These are phyloP conservation scores for Himalopsyche japonica DNA, from an alignment of 2,888 invertebrate genomes.

Conservation along the genomic window DNA sequence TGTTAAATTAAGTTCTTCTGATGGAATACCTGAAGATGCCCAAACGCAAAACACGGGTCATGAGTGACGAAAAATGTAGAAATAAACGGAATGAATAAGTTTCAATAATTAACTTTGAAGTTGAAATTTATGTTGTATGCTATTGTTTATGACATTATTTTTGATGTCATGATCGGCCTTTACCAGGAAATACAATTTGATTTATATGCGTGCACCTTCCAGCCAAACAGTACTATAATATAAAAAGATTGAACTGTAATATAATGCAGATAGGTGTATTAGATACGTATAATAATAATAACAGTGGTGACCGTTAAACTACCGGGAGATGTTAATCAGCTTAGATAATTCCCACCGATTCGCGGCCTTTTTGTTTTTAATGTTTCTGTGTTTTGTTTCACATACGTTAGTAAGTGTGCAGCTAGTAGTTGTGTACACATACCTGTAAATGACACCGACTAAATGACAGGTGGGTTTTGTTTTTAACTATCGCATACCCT, in stretches of 20 bases:
- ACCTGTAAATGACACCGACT: background rate
- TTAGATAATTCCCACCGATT: slow-evolving; percentile 1
- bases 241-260: background rate
- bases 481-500: background rate
- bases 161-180: too few relatives aligned
- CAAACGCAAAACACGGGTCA: too few relatives aligned
- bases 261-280: background rate
- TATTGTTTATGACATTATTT: too few relatives aligned
- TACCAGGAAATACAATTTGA: background rate
- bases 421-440: background rate
- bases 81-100: too few relatives aligned
- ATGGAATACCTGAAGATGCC: too few relatives aligned
- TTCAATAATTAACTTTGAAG: too few relatives aligned
- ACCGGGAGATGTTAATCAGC: background rate
- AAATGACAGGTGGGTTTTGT: background rate
- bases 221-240: too few relatives aligned
- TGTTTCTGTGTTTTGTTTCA: background rate
- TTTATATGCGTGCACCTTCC: background rate
- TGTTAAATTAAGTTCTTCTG: too few relatives aligned
- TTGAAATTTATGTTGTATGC: too few relatives aligned
- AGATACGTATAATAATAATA: background rate
- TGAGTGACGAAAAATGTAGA: too few relatives aligned
- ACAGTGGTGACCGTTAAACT: background rate
- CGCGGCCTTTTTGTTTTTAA: background rate
- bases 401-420: background rate